A percentile compares a stretch with the other conserved stretches of the same genome.
phyloP scores from a whole-genome alignment of 1,140 invertebrate species.

The Aricia agestis region DNA sequence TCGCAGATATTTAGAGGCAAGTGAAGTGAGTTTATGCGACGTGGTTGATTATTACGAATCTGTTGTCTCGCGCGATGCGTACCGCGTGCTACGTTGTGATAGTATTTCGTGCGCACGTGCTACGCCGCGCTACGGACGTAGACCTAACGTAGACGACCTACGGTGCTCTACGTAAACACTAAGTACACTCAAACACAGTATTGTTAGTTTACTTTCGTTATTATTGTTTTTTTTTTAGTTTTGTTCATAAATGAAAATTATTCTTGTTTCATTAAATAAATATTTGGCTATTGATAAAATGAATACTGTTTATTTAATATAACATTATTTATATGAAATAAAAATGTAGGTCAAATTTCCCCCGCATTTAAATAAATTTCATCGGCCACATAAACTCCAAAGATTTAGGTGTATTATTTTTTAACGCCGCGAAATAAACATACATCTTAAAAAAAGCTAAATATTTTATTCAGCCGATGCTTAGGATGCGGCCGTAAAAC shows the following conservation, averaged over 20 bases:
- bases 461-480: slow-evolving; percentile 63
- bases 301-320: too few species aligned
- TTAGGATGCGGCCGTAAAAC: slow-evolving; percentile 66
- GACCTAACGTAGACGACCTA: not conserved
- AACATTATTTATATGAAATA: too few species aligned
- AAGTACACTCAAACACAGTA: not conserved
- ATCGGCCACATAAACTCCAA: not conserved
- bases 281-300: not conserved
- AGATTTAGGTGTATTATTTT: not conserved
- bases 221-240: not conserved
- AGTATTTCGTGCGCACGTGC: slow-evolving; percentile 20
- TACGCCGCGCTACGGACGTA: slow-evolving; percentile 17
- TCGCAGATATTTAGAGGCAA: slow-evolving; percentile 61
- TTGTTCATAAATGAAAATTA: too few species aligned
- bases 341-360: not conserved
- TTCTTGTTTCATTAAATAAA: not conserved
- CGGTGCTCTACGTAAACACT: not conserved
- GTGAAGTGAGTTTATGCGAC: slow-evolving; percentile 65
- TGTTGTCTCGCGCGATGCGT: slow-evolving; percentile 44
- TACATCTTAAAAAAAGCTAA: slow-evolving; percentile 14
- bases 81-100: slow-evolving; percentile 35
- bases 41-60: slow-evolving; percentile 68
- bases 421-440: not conserved
- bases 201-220: not conserved
- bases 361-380: not conserved